Evolutionary conservation across 2,797 vertebrate species (phyloP), one percentile per base, ranked within the genome.

Genomic region (Bradypodion ventrale): DNA sequence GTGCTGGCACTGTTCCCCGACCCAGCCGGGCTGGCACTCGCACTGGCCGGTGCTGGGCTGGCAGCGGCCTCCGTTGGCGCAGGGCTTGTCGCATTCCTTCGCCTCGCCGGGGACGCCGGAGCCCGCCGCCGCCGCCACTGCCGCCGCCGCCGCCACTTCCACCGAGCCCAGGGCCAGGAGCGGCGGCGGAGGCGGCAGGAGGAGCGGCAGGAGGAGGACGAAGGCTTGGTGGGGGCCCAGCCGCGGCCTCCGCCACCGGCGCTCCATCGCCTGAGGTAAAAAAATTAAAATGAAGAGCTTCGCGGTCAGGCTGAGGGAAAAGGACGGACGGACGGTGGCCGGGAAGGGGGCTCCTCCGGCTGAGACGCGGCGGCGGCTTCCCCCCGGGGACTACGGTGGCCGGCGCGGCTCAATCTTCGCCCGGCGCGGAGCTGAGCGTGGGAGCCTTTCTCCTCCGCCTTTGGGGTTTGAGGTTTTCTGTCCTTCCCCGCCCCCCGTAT

Each of bases 1-100:
- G 96, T 99, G 98, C 96, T 99, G 98, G 97, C 98, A 99, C 89
- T 98, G 98, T 92, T 99, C 98, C 95, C 98, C 98, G 63, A 98
- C 97, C 98, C 98, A 98, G 92, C 98, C 98, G 86, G 97, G 94
- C 86, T 96, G 96, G 88, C 98, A 99, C 84, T 97, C 94, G 93
- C 98, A 99, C 94, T 89, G 95, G 82, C 98, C 98, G 37, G 95
- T 97, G 35, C 93, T 95, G 82, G 96, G 83, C 95, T 97, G 97
- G 94, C 98, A 98, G 92, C 95, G 96, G 13, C 98, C 98, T 92
- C 98, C 98, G 95, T 98, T 98, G 95, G 98, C 93, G 82, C 98
- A 99, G 60, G 97, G 96, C 79, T 97, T 98, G 93, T 98, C 98
- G 95, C 98, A 98, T 84, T 98, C 98, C 93, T 98, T 98, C 69